phyloP scores from a whole-genome alignment of 2,797 vertebrate genomes.

The Acomys russatus region DNA sequence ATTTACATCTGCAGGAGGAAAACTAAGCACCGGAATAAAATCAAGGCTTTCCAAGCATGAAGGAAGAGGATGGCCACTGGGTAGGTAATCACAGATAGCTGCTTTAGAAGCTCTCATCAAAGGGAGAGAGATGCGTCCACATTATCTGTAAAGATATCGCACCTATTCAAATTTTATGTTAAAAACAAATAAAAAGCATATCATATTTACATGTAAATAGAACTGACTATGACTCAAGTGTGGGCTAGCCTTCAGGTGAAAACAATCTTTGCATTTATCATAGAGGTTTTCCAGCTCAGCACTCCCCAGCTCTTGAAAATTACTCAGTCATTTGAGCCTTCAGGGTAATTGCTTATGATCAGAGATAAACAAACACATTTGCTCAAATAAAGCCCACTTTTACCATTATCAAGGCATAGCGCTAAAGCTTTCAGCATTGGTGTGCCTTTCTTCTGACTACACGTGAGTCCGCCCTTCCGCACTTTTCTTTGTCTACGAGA shows the following conservation, averaged over 20 bases:
- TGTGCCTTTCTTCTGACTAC: slow-evolving; percentile 33
- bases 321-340: slow-evolving; percentile 58
- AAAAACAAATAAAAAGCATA: slow-evolving; percentile 54
- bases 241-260: slow-evolving; percentile 28
- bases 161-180: slow-evolving; percentile 60
- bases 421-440: slow-evolving; percentile 9
- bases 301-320: slow-evolving; percentile 42
- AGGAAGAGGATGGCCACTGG: background rate
- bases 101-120: background rate
- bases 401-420: background rate
- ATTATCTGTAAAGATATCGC: slow-evolving; percentile 29
- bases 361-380: slow-evolving; percentile 68
- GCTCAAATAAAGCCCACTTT: slow-evolving; percentile 47
- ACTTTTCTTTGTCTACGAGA: background rate
- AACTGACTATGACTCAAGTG: slow-evolving; percentile 28
- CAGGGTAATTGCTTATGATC: slow-evolving; percentile 67
- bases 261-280: slow-evolving; percentile 47
- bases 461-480: background rate
- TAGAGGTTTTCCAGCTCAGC: slow-evolving; percentile 16
- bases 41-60: background rate
- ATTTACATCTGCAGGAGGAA: background rate
- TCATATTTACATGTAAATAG: slow-evolving; percentile 65
- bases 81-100: background rate
- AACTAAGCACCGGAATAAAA: background rate
- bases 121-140: background rate